Base-by-base conservation (phyloP, 64 coral and sea anemone genomes). In the Stylophora pistillata region DNA sequence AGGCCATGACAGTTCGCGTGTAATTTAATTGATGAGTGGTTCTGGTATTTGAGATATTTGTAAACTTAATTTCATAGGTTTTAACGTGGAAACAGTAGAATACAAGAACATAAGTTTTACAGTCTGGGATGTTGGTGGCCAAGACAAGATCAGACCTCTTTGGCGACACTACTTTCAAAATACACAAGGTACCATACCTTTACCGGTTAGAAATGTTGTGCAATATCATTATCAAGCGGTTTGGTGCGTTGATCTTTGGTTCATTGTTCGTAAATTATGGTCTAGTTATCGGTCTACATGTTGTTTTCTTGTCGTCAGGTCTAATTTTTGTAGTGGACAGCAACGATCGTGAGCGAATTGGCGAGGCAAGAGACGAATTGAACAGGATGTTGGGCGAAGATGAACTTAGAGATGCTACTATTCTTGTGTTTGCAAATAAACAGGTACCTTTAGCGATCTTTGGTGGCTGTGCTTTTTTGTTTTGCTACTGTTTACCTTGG, bases 291-390 rank as follows among this genome's bases (percentile, higher is more conserved):
- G 37, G 7, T 47, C 37, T 47, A 3, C 7, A 47, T 47, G 37
- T 68, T 11, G 64, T n/a, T 68, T 68, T 21, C 26, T 4, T 28
- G 3, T 68, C 6, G n/a, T 68, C 25, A 68, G 95, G 95, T 37
- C 89, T 98, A 37, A 98, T 98, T 23, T 98, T 98, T 58, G 95
- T 98, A 5, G 95, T 98, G 74, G 95, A 98, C 58, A 98, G 95
- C 54, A 98, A 98, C 61, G 95, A 98, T 89, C 85, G 95, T 1
- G 95, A 98, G 68, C 65, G 95, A 81, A 80, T 89, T 32, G 68
- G 65, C 27, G 95, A 98, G 86, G 95, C 95, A 1, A 91, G 89
- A 37, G 95, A 98, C 25, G 95, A 98, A 71, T 70, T 98, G 53
- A 92, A 47, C 37, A 76, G 89, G 76, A 98, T 98, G 95, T 63